Conservation (phyloP, 2,797 vertebrate species). For the Ceryle rudis region DNA sequence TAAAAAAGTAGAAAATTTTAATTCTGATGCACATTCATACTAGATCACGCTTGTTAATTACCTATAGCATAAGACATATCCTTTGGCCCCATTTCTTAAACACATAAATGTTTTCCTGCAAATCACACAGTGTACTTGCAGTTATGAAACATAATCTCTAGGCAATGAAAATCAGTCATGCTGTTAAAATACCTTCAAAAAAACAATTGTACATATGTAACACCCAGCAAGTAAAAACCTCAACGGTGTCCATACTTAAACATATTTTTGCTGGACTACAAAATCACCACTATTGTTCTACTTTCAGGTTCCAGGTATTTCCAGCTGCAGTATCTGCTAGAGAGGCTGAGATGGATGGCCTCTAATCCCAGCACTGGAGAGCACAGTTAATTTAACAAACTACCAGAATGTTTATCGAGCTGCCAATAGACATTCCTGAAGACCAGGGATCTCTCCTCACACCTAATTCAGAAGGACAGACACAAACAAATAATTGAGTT, state of each 20-base stretch:
- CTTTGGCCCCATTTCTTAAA: neutral
- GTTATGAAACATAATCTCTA: neutral
- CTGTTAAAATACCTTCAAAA: constrained; percentile 5
- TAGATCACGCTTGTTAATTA: constrained; percentile 2
- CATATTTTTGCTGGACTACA: neutral
- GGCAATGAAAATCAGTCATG: neutral
- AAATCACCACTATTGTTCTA: neutral
- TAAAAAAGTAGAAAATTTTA: neutral
- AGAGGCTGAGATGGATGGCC: neutral
- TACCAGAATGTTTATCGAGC: neutral
- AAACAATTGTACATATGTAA: neutral
- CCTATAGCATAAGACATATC: neutral
- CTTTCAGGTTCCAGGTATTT: neutral
- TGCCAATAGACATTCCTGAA: neutral
- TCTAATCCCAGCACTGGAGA: neutral
- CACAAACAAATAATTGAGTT: neutral
- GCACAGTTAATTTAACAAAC: neutral
- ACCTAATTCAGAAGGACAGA: neutral
- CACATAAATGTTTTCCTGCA: neutral
- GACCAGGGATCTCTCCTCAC: neutral
- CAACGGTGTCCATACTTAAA: neutral
- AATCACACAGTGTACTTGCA: neutral
- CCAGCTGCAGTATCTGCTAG: neutral
- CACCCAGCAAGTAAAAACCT: neutral
- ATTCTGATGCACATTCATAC: neutral